These are phyloP conservation scores for Diprion similis DNA, from an alignment of 1,140 invertebrate species.

Conservation along the genomic window DNA sequence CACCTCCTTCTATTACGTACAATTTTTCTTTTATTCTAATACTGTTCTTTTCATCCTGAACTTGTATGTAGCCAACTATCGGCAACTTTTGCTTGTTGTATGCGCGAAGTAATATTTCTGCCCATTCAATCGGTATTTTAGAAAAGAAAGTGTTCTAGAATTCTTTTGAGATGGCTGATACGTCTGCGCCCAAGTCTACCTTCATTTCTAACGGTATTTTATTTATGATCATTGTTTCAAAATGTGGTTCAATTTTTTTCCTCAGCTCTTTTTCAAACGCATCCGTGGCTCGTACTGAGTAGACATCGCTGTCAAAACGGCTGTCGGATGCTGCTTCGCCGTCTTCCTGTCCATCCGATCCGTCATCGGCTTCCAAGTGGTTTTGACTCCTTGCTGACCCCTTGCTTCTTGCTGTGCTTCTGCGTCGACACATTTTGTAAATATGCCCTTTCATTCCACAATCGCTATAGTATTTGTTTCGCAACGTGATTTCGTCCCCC, in stretches of 20 bases:
- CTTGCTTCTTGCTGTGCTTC: background rate
- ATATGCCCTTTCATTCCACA: background rate
- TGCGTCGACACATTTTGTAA: background rate
- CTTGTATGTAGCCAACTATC: slow-evolving; percentile 7
- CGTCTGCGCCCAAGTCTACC: slow-evolving; percentile 17
- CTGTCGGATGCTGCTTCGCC: background rate
- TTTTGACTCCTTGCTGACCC: background rate
- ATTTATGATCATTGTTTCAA: slow-evolving; percentile 17
- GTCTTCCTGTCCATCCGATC: background rate
- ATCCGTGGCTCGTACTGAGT: background rate
- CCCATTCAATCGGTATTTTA: slow-evolving; percentile 10
- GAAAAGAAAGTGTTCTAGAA: slow-evolving; percentile 12
- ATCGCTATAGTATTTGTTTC: background rate
- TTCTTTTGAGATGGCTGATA: slow-evolving; percentile 15
- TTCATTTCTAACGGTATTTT: slow-evolving; percentile 24
- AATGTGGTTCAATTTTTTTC: slow-evolving; percentile 1
- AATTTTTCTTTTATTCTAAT: slow-evolving; percentile 13
- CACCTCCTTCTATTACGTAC: slow-evolving; percentile 33
- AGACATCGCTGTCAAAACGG: background rate
- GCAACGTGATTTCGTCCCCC: background rate
- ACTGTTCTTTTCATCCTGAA: background rate
- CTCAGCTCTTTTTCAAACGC: background rate
- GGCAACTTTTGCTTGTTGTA: slow-evolving; percentile 14
- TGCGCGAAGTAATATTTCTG: slow-evolving; percentile 17
- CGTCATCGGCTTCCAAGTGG: no score